Conservation (phyloP, 1,140 invertebrate genomes). For the Drosophila grimshawi region DNA sequence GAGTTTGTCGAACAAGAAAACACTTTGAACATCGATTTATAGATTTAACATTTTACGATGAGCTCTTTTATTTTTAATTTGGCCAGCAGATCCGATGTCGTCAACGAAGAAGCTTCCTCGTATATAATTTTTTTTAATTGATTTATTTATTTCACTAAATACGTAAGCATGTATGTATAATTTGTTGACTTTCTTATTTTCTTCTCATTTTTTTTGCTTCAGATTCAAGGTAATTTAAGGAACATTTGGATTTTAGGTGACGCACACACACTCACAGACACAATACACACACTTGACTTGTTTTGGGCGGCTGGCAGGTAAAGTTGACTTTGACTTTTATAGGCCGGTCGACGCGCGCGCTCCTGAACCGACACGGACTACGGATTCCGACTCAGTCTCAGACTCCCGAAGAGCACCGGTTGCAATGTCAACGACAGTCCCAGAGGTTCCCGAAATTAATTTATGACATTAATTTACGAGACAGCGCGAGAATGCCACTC, state of each 20-base stretch:
- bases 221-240: constrained; percentile 78
- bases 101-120: constrained; percentile 22
- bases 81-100: constrained; percentile 11
- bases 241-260: constrained; percentile 74
- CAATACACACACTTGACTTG: constrained; percentile 49
- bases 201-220: constrained; percentile 35
- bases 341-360: constrained; percentile 23
- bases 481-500: constrained; percentile 72
- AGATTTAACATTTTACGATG: constrained; percentile 36
- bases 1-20: constrained; percentile 14
- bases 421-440: constrained; percentile 48
- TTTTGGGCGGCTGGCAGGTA: constrained; percentile 56
- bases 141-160: constrained; percentile 55
- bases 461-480: constrained; percentile 83
- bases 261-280: constrained; percentile 31
- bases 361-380: constrained; percentile 38
- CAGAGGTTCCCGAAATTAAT: constrained; percentile 65
- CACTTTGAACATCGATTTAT: constrained; percentile 43
- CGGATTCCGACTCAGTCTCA: constrained; percentile 20
- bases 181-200: constrained; percentile 15
- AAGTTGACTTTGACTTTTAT: constrained; percentile 34
- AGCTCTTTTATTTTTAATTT: constrained; percentile 36
- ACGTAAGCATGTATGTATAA: constrained; percentile 13
- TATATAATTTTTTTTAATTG: constrained; percentile 19
- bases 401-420: constrained; percentile 25